A percentile compares a stretch with the other conserved stretches of the same genome.
Evolutionary conservation across 2,113 vertebrate genomes (phyloP).

Genomic region (Spea bombifrons): DNA sequence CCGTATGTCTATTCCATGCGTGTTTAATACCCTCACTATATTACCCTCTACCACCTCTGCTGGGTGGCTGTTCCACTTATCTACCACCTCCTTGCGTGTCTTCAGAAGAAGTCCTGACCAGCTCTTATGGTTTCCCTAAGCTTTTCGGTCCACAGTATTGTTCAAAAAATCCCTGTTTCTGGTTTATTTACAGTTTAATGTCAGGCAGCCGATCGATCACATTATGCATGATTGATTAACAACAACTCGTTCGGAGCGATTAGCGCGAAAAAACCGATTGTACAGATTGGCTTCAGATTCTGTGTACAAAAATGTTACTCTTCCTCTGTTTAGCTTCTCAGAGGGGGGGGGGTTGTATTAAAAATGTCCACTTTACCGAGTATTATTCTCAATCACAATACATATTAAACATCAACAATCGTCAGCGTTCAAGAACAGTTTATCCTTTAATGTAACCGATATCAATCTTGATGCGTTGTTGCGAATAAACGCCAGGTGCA

Average conservation of each 20-base stretch:
- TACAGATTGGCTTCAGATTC: not conserved
- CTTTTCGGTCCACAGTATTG: too few species aligned
- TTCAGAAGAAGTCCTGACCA: too few species aligned
- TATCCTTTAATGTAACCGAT: slow-evolving; percentile 44
- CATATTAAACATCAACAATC: slow-evolving; percentile 36
- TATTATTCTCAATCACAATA: slow-evolving; percentile 20
- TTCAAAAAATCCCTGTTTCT: not conserved
- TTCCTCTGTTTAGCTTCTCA: not conserved
- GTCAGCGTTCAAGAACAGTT: slow-evolving; percentile 41
- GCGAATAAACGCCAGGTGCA: slow-evolving; percentile 39
- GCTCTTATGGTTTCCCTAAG: too few species aligned
- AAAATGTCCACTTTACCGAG: slow-evolving; percentile 30
- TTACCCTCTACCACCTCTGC: too few species aligned
- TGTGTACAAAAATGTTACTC: not conserved
- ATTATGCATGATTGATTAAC: too few species aligned
- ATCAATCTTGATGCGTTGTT: slow-evolving; percentile 37
- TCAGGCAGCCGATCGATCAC: not conserved
- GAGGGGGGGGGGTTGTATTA: slow-evolving; percentile 12
- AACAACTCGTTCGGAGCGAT: not conserved
- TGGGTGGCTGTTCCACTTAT: too few species aligned
- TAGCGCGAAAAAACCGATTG: not conserved
- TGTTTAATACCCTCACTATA: too few species aligned
- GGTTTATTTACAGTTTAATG: not conserved
- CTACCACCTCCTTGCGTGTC: too few species aligned
- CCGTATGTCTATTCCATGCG: too few species aligned